Conservation (phyloP, 2,113 vertebrate genomes). For the Acanthochromis polyacanthus region DNA sequence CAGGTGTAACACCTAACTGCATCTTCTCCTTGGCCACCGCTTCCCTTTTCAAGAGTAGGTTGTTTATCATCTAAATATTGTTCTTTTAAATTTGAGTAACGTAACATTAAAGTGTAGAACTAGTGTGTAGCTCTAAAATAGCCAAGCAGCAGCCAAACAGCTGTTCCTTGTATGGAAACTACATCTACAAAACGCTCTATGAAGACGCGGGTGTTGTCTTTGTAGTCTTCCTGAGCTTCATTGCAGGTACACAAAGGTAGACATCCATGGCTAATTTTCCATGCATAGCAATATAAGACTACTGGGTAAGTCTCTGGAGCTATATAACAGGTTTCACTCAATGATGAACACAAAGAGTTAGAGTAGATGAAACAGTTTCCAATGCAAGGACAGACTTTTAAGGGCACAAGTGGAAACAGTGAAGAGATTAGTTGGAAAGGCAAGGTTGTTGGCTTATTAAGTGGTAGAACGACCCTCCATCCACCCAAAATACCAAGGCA, state of each 20-base stretch:
- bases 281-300: conserved; percentile 10
- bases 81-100: too few relatives aligned
- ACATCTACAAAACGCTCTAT: too few relatives aligned
- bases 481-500: not conserved
- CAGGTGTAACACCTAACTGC: too few relatives aligned
- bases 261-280: not conserved
- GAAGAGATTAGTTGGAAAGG: not conserved
- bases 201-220: too few relatives aligned
- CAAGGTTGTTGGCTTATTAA: not conserved
- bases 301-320: conserved; percentile 4
- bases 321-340: conserved; percentile 11
- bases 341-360: conserved; percentile 22
- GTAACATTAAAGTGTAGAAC: too few relatives aligned
- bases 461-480: not conserved
- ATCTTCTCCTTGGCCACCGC: too few relatives aligned
- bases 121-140: too few relatives aligned
- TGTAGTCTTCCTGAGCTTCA: not conserved
- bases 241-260: not conserved
- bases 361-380: not conserved
- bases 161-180: too few relatives aligned
- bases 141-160: not conserved
- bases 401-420: not conserved
- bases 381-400: not conserved
- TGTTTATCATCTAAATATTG: too few relatives aligned
- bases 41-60: too few relatives aligned